Evolutionary conservation across 2,113 vertebrate species (phyloP), one percentile per base, ranked within the genome.

Genomic region (Aplodontia rufa): DNA sequence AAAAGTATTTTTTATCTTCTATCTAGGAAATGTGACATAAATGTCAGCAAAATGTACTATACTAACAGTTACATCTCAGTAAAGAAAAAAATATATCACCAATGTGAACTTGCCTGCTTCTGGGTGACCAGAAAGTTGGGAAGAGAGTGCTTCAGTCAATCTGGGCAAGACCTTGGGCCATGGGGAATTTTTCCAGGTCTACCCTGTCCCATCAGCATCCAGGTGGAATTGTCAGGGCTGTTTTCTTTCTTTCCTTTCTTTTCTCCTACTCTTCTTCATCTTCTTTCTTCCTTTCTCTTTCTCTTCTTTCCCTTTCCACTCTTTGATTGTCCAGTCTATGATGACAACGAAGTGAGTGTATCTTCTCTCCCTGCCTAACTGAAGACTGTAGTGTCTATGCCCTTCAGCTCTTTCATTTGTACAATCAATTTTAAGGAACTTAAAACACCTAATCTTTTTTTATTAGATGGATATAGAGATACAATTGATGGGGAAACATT

Each of bases 1-100:
- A 97, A 97, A 97, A 91, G 24, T 94, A 95, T 97, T 98, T 98
- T 90, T 80, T 76, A 74, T 93, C 68, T 97, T 91, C 75, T 95
- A 95, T 91, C 45, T 66, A 96, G 87, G 92, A 97, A 97, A 95
- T 78, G 89, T 97, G 78, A 93, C 97, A 96, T 55, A 8, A 96
- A 94, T 96, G 89, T 42, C 93, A 97, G 64, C 72, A 76, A 66
- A 96, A 90, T 96, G 68, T 96, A 93, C 92, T 95, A 78, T 90
- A 81, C 42, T 51, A 62, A 72, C 93, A 95, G 62, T 76, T 97
- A 55, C 47, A 97, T 95, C 91, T 97, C 96, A 97, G 45, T 94
- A 96, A 98, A 96, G 91, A 71, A 92, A 96, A 96, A 98, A 96
- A 96, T 40, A 93, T 83, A 97, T 89, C 78, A 92, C 85, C 79